Conservation (phyloP, 2,113 vertebrate genomes). For the Scolopax mira region DNA sequence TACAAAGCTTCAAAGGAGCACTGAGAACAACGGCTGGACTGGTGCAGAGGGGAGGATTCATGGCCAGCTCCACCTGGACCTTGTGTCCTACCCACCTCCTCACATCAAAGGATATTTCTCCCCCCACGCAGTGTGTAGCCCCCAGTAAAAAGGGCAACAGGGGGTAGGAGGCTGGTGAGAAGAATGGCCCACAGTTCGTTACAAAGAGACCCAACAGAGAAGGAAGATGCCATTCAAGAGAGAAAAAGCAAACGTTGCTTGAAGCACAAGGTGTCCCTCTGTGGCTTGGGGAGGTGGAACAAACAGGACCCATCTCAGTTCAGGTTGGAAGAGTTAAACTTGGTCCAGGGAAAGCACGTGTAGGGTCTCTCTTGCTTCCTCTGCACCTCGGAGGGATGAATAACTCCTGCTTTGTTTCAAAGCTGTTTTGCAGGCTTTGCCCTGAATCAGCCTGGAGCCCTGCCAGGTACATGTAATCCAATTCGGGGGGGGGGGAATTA, state of each 20-base stretch:
- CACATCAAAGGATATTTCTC: background rate
- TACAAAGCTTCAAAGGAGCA: background rate
- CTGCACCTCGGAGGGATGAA: background rate
- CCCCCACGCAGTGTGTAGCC: background rate
- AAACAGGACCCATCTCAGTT: background rate
- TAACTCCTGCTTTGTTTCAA: accelerated
- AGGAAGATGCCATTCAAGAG: background rate
- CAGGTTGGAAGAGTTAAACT: background rate
- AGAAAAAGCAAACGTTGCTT: background rate
- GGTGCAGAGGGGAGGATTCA: background rate
- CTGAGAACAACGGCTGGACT: accelerated
- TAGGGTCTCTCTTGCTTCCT: background rate
- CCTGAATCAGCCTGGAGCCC: background rate
- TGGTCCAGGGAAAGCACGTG: accelerated
- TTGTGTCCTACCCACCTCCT: background rate
- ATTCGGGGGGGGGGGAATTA: background rate
- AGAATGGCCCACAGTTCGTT: background rate
- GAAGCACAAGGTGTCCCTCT: background rate
- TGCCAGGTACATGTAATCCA: background rate
- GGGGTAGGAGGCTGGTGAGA: background rate
- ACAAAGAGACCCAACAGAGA: background rate
- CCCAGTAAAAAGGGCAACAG: background rate
- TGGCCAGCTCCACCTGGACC: background rate
- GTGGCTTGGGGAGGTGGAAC: background rate
- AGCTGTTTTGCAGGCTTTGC: background rate